Evolutionary conservation across 2,113 vertebrate genomes (phyloP), one percentile per base, ranked within the genome.

Genomic region (Protobothrops mucrosquamatus): DNA sequence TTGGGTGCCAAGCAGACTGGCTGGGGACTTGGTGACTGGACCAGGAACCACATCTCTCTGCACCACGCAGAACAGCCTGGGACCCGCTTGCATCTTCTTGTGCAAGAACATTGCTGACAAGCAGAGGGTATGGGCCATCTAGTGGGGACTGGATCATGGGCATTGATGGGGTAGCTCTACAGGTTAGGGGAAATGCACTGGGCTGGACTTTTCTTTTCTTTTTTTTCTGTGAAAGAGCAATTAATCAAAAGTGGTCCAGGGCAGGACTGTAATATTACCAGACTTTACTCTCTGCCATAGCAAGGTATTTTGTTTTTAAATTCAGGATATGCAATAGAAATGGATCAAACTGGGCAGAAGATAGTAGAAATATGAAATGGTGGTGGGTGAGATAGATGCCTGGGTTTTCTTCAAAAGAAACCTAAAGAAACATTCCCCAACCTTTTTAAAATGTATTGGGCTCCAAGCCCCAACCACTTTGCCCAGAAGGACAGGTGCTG

Each of bases 81-180:
- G 98, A 22, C 98, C 98, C 9, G 98, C 98, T 2, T 99, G 98
- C 95, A 98, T 99, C 95, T 99, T 99, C 96, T 69, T 99, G 95
- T 97, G 98, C 48, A 97, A 98, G 94, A 98, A 98, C 95, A 98
- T 98, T 89, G 98, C 98, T 14, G 98, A 98, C 85, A 99, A 98
- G 92, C 98, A 98, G 54, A 96, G 97, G 93, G 98, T 99, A 94
- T 98, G 98, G 24, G 39, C 11, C 4, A 52, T 61, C 74, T 29
- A 43, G 26, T 14, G 34, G 29, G 26, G 26, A 52, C 3, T 15
- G 24, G 18, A 23, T 12, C 3, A 2, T 15, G 51, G 51, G 89
- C 4, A 29, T 48, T 61, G 29, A 34, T 15, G 55, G 6, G 14
- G 6, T 61, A 3, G n/a, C 9, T 23, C 6, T 86, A 59, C 4